Conservation (phyloP, 2,888 invertebrate species). For the Caenorhabditis sp. region DNA sequence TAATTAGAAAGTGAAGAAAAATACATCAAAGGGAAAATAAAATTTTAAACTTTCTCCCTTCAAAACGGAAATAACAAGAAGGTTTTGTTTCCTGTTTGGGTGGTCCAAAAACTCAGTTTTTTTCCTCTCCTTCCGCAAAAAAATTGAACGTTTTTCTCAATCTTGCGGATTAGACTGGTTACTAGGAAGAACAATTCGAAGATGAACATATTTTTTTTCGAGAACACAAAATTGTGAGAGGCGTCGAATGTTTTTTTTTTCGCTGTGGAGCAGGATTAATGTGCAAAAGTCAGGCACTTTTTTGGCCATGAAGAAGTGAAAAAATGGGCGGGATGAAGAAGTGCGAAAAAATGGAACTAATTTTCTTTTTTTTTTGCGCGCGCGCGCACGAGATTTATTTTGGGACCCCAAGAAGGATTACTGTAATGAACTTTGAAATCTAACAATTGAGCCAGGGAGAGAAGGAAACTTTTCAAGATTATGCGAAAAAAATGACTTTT, state of each 20-base stretch:
- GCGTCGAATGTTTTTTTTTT: neutral
- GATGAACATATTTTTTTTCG: neutral
- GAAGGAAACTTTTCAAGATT: no score
- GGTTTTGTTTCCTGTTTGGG: neutral
- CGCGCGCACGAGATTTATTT: no score
- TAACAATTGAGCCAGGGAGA: no score
- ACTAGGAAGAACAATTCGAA: neutral
- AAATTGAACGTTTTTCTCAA: neutral
- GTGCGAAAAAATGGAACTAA: no score
- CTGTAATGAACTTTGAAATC: no score
- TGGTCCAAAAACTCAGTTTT: neutral
- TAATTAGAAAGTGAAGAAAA: no score
- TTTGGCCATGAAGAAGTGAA: neutral
- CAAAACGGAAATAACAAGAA: neutral
- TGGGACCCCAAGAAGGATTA: no score
- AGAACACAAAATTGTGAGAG: neutral
- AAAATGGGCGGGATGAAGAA: no score
- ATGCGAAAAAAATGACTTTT: no score
- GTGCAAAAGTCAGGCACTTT: slow-evolving; percentile 1
- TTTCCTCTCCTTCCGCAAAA: neutral
- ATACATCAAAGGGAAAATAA: no score
- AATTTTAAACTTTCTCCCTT: no score
- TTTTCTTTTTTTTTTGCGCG: no score
- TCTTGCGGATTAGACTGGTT: neutral
- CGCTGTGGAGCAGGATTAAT: neutral